Evolutionary conservation across 2,113 vertebrate species (phyloP), one percentile per base, ranked within the genome.

Genomic region (Cynoglossus semilaevis): DNA sequence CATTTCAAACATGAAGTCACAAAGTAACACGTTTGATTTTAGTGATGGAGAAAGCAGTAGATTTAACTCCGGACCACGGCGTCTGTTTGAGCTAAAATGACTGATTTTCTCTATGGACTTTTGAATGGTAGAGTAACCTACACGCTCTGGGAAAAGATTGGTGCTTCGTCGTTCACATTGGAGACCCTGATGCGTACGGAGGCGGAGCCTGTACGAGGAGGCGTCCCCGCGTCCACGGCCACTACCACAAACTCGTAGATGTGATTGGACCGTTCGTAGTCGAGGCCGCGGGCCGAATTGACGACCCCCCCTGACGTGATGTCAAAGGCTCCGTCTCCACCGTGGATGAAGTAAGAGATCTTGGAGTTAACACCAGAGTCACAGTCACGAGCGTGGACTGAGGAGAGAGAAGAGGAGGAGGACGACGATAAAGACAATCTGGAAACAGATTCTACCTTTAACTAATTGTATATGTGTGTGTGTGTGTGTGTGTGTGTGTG

Each of bases 211-310:
- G 94, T 96, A 12, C 88, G 92, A 13, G 94, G 86, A 1, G 92
- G 92, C 0, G 78, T 86, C 18, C 94, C 94, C 36, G 82, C 90
- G 40, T 96, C 94, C 48, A 95, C 91, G 0, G 93, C 94, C 2
- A 94, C 88, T 74, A 95, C 93, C 64, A 92, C 90, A 36, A 94
- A 96, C 84, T 96, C 94, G 5, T 95, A 96, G 87, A 92, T 85
- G 65, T 95, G 94, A 85, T 93, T 93, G 40, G 90, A 83, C 47
- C 91, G 85, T 82, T 96, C 94, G 49, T 92, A 94, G 88, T 96
- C 90, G 63, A 96, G 88, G 44, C 79, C 85, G 61, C 84, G 90
- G 61, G 85, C 89, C 37, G 94, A 88, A 87, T 82, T 92, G 81
- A 96, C 70, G 78, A 92, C 85, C 1, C 94, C 94, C 1, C 90